These are phyloP conservation scores for Lumbricus terrestris DNA, from an alignment of 2,888 invertebrate genomes.

Conservation along the genomic window DNA sequence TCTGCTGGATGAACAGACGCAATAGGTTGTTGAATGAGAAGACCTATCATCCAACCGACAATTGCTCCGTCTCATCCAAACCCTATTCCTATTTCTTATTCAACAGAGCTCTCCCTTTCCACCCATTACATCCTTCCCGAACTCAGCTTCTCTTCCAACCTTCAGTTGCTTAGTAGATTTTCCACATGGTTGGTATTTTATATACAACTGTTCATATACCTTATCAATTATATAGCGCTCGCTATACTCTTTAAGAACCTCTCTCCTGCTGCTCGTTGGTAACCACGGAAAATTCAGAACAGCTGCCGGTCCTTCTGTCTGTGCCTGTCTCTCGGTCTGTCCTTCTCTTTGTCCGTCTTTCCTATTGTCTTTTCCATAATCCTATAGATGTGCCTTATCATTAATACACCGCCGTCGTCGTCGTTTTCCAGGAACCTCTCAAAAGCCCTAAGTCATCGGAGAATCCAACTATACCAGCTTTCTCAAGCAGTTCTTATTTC, in stretches of 20 bases:
- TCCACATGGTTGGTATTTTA: too few species aligned
- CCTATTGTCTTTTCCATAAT: neutral
- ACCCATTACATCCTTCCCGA: neutral
- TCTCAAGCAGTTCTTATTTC: neutral
- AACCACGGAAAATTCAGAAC: too few species aligned
- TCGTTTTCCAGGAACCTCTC: neutral
- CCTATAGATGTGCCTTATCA: neutral
- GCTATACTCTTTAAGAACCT: neutral
- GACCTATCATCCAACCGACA: neutral
- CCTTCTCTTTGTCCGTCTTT: neutral
- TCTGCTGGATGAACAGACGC: too few species aligned
- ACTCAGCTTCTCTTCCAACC: neutral
- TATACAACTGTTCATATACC: neutral
- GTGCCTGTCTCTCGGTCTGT: neutral
- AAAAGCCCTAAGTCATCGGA: neutral
- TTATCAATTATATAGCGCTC: neutral
- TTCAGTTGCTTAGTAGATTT: neutral
- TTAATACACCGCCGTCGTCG: neutral
- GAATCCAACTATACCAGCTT: neutral
- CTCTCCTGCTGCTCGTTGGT: too few species aligned
- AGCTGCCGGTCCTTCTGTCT: neutral
- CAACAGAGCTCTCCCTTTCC: neutral
- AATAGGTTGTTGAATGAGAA: too few species aligned
- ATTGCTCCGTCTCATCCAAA: too few species aligned
- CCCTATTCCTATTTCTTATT: neutral